phyloP scores from a whole-genome alignment of 2,113 vertebrate species.

The Elephas maximus region DNA sequence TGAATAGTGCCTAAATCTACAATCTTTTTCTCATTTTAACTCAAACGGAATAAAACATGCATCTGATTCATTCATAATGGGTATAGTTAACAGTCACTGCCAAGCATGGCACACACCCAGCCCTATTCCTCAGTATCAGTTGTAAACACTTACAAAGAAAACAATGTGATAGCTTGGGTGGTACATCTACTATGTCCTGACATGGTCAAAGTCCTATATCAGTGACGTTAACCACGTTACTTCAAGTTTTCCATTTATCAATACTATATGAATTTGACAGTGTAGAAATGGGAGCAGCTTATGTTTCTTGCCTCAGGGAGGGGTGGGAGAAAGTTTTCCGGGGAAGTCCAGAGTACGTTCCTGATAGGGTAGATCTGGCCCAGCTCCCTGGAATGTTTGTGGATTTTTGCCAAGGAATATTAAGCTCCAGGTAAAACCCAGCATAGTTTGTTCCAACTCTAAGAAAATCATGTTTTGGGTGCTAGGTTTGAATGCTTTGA shows the following conservation, averaged over 20 bases:
- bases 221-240: neutral
- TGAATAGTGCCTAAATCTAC: neutral
- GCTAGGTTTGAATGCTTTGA: slow-evolving; percentile 38
- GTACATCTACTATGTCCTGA: neutral
- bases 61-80: neutral
- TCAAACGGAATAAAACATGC: neutral
- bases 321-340: neutral
- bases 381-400: neutral
- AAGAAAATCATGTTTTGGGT: neutral
- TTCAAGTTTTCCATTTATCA: neutral
- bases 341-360: neutral
- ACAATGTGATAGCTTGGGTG: neutral
- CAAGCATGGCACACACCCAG: neutral
- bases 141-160: neutral
- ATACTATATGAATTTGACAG: neutral
- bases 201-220: neutral
- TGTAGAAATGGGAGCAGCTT: neutral
- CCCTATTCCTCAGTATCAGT: neutral
- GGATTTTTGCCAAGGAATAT: neutral
- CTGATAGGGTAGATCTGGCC: neutral
- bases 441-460: neutral
- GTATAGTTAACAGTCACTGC: neutral
- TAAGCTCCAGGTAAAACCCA: slow-evolving; percentile 18
- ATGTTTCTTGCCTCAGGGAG: neutral
- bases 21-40: neutral